Conservation (phyloP, 2,113 vertebrate genomes). For the Bubalus kerabau region DNA sequence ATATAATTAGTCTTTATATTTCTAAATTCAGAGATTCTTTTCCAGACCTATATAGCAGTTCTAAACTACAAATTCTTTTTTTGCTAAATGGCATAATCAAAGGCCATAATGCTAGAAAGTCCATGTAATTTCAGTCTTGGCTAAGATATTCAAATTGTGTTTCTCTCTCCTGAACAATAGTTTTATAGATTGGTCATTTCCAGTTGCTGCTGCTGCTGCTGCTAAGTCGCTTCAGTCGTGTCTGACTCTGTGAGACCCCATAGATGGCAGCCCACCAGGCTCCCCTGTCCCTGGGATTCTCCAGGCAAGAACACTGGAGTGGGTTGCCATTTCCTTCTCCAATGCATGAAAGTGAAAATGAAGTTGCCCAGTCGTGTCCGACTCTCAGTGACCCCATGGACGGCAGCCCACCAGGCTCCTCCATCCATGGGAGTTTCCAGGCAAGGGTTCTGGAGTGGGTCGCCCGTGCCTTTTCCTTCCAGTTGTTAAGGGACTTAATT, state of each 20-base stretch:
- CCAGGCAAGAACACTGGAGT: too few relatives aligned
- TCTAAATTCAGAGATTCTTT: constrained; percentile 29
- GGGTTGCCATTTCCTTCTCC: too few relatives aligned
- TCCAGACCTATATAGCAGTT: background rate
- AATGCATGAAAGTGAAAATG: too few relatives aligned
- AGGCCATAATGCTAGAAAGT: background rate
- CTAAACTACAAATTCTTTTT: background rate
- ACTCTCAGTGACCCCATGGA: too few relatives aligned
- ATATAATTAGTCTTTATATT: background rate
- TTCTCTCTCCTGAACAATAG: background rate
- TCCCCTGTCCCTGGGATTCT: too few relatives aligned
- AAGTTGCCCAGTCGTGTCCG: too few relatives aligned
- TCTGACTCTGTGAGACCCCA: too few relatives aligned
- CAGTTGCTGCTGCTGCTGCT: background rate
- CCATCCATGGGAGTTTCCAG: too few relatives aligned
- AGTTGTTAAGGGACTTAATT: background rate
- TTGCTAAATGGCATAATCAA: background rate
- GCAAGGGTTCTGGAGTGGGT: too few relatives aligned
- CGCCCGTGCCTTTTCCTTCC: background rate
- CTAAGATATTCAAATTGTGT: background rate
- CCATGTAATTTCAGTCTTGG: background rate
- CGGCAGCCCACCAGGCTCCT: too few relatives aligned
- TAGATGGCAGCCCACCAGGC: too few relatives aligned
- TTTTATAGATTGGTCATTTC: background rate
- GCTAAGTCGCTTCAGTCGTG: too few relatives aligned